These are phyloP conservation scores for Manacus vitellinus DNA, from an alignment of 2,113 vertebrate genomes.

Conservation along the genomic window DNA sequence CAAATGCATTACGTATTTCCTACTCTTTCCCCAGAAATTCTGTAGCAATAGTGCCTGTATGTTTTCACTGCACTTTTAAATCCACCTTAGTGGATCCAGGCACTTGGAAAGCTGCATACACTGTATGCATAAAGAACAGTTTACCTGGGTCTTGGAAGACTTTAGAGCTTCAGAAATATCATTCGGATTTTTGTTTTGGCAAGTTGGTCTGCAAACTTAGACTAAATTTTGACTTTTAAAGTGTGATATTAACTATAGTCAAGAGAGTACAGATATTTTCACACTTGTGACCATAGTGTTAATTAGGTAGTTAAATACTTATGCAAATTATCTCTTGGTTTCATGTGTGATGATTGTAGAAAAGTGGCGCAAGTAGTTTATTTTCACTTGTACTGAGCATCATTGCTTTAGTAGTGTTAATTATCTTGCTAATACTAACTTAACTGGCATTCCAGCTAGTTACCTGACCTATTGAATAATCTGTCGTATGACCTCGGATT, in stretches of 20 bases:
- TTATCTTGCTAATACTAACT: not conserved
- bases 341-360: not conserved
- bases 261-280: not conserved
- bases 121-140: not conserved
- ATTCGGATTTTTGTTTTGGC: not conserved
- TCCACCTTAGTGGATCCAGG: not conserved
- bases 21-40: not conserved
- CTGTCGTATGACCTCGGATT: fast-evolving
- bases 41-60: not conserved
- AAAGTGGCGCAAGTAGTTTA: not conserved
- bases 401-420: not conserved
- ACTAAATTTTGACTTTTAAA: not conserved
- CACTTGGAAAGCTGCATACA: not conserved
- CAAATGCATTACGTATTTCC: not conserved
- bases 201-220: not conserved
- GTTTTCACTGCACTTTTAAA: not conserved
- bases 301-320: not conserved
- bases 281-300: not conserved
- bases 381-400: not conserved
- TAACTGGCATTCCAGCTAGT: not conserved
- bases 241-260: not conserved
- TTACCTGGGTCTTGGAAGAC: not conserved
- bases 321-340: not conserved
- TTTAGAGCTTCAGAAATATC: not conserved
- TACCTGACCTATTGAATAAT: not conserved